phyloP scores from a whole-genome alignment of 2,797 vertebrate species.

The Fistularia commersonii region DNA sequence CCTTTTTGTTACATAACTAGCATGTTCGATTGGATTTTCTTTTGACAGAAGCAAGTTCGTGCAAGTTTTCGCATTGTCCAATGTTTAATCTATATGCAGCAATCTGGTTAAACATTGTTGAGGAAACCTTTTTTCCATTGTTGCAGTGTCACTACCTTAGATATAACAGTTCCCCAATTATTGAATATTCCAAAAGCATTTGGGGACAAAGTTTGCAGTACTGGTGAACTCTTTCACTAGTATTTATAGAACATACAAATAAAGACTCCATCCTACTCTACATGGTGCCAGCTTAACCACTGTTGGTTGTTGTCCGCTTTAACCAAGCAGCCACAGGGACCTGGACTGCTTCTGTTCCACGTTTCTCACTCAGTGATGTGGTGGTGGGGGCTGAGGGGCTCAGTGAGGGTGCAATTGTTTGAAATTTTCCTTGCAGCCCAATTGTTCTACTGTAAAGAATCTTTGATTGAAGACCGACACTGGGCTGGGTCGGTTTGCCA shows the following conservation, averaged over 20 bases:
- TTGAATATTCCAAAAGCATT: no score
- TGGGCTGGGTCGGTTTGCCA: slow-evolving; percentile 69
- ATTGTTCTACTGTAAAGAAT: slow-evolving; percentile 75
- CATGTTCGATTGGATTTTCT: slow-evolving; percentile 25
- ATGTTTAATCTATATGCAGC: slow-evolving; percentile 28
- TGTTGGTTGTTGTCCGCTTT: background rate
- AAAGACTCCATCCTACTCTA: no score
- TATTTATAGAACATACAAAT: no score
- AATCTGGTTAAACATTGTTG: background rate
- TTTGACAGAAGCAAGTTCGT: background rate
- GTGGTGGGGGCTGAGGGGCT: slow-evolving; percentile 15
- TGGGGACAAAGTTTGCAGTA: no score
- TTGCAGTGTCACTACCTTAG: no score
- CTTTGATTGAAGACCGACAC: slow-evolving; percentile 67
- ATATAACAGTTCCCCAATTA: no score
- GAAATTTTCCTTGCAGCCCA: slow-evolving; percentile 56
- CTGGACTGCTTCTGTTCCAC: slow-evolving; percentile 31
- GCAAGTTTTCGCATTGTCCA: slow-evolving; percentile 9
- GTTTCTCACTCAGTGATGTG: slow-evolving; percentile 14
- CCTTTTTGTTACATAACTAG: background rate
- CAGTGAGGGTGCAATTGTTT: slow-evolving; percentile 55
- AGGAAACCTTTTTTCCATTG: no score
- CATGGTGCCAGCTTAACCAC: no score
- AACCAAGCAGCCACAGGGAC: background rate
- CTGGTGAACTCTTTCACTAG: no score